A percentile compares a stretch with the other conserved stretches of the same genome.
Evolutionary conservation across 2,888 invertebrate species (phyloP).

Genomic region (Eilema caniola): DNA sequence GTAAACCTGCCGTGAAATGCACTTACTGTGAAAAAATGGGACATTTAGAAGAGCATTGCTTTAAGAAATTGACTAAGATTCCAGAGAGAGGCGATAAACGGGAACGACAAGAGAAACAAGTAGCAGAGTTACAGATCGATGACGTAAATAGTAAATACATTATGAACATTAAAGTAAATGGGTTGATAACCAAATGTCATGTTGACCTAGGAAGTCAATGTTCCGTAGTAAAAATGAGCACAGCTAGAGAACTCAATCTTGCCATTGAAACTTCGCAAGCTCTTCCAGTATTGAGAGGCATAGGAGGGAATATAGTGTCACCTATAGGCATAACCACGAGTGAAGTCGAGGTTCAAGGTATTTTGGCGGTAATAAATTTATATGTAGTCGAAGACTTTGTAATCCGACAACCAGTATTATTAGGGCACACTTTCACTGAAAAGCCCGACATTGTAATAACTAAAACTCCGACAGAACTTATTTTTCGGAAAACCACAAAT

Average conservation of each 20-base stretch:
- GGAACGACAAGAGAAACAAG: conserved; percentile 3
- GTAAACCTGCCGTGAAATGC: too few relatives aligned
- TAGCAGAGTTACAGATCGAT: too few relatives aligned
- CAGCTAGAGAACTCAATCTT: not conserved
- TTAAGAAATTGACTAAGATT: too few relatives aligned
- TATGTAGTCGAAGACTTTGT: conserved; percentile 14
- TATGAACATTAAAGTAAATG: not conserved
- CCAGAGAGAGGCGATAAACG: too few relatives aligned
- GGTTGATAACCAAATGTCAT: not conserved
- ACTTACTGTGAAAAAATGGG: not conserved
- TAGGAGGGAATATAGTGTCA: not conserved
- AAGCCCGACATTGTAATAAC: not conserved
- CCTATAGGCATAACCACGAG: not conserved
- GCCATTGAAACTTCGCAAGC: not conserved
- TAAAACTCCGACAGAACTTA: not conserved
- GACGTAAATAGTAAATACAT: not conserved
- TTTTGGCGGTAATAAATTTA: not conserved
- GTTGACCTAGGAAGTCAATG: conserved; percentile 15
- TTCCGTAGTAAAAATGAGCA: not conserved
- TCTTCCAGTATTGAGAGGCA: not conserved
- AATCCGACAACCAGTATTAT: not conserved
- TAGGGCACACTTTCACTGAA: conserved; percentile 16
- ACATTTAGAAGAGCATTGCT: not conserved
- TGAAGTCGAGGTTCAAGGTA: not conserved
- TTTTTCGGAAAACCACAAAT: not conserved